A percentile compares a stretch with the other conserved stretches of the same genome.
These are phyloP conservation scores for Nanorana parkeri DNA, from an alignment of 2,113 vertebrate genomes.

Conservation along the genomic window DNA sequence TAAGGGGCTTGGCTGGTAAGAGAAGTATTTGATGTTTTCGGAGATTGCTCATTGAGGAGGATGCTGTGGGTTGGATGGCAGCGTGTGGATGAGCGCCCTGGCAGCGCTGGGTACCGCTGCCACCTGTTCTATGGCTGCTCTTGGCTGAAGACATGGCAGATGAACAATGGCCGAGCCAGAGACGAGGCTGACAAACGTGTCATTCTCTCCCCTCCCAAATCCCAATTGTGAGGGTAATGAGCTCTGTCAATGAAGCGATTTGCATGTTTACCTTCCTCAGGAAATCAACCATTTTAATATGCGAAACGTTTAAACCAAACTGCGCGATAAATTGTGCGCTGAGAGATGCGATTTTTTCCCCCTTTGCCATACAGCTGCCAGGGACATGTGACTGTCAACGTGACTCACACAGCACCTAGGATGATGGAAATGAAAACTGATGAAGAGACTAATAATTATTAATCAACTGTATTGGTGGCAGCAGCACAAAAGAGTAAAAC, in stretches of 20 bases:
- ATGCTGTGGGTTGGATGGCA: no score
- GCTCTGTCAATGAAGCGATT: slow-evolving; percentile 45
- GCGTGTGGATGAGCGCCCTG: no score
- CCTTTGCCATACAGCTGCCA: background rate
- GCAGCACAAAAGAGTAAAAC: no score
- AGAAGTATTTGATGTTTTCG: no score
- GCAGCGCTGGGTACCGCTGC: no score
- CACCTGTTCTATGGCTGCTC: no score
- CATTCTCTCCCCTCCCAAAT: slow-evolving; percentile 15
- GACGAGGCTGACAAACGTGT: slow-evolving; percentile 37
- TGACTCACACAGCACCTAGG: background rate
- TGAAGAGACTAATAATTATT: no score
- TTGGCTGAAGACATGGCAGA: no score
- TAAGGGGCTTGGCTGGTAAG: no score
- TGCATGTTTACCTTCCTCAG: slow-evolving; percentile 50
- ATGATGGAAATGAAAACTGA: no score
- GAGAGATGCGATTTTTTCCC: background rate
- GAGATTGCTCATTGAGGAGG: no score
- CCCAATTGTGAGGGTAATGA: slow-evolving; percentile 41
- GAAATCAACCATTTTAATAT: slow-evolving; percentile 39
- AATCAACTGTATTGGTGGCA: no score
- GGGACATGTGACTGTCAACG: background rate
- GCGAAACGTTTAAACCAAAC: background rate
- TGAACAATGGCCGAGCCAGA: slow-evolving; percentile 35
- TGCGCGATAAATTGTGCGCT: slow-evolving; percentile 14